These are phyloP conservation scores for Diachrysia chrysitis DNA, from an alignment of 2,888 invertebrate genomes.

Conservation along the genomic window DNA sequence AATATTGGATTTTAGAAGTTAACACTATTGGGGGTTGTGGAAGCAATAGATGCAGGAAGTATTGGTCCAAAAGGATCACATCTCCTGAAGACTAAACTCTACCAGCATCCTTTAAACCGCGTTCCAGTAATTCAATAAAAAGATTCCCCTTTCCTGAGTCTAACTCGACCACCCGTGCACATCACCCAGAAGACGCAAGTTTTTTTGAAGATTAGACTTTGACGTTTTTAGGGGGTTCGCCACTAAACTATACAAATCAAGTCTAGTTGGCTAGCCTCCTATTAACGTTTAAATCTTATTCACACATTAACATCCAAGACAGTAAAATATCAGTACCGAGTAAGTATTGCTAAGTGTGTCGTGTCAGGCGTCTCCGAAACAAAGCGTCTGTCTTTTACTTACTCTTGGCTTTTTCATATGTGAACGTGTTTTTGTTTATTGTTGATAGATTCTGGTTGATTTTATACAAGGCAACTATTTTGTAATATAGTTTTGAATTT, in stretches of 20 bases:
- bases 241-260: neutral
- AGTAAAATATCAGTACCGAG: neutral
- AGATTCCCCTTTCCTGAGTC: too few species aligned
- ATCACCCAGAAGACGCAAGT: neutral
- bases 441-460: constrained; percentile 56
- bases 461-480: constrained; percentile 22
- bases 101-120: too few species aligned
- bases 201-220: neutral
- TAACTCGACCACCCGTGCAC: too few species aligned
- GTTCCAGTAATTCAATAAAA: too few species aligned
- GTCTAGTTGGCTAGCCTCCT: neutral
- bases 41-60: too few species aligned
- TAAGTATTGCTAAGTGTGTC: neutral
- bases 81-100: too few species aligned
- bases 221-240: neutral
- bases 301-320: neutral
- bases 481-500: too few species aligned
- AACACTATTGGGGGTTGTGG: too few species aligned
- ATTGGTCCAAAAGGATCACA: too few species aligned
- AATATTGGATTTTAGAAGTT: too few species aligned
- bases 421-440: constrained; percentile 63
- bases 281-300: neutral
- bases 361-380: constrained; percentile 49
- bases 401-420: constrained; percentile 73
- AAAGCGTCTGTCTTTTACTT: constrained; percentile 49